These are phyloP conservation scores for Chironomus tentans DNA, from an alignment of 2,888 invertebrate species.

Conservation along the genomic window DNA sequence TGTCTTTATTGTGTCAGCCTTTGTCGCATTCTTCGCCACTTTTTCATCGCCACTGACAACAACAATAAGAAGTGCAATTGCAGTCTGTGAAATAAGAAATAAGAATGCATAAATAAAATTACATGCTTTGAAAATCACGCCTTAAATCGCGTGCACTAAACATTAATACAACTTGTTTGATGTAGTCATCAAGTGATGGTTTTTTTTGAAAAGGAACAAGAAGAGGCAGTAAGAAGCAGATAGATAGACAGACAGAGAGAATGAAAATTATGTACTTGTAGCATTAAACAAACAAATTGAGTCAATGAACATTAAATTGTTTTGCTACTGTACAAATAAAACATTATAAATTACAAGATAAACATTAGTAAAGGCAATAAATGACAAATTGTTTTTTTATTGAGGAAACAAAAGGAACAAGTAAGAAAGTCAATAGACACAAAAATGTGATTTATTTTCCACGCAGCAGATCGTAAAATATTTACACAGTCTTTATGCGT, in stretches of 20 bases:
- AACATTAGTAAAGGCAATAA: too few species aligned
- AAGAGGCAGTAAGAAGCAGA: not conserved
- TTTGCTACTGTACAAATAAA: not conserved
- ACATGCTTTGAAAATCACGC: not conserved
- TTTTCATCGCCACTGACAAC: slow-evolving; percentile 12
- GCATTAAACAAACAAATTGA: not conserved
- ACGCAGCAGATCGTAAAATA: too few species aligned
- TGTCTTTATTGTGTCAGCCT: slow-evolving; percentile 7
- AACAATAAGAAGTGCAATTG: not conserved
- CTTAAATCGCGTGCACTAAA: not conserved
- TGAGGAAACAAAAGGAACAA: too few species aligned
- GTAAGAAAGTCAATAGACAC: too few species aligned
- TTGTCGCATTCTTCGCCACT: not conserved
- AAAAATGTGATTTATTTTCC: too few species aligned
- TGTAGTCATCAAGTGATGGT: not conserved
- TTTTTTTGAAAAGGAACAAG: not conserved
- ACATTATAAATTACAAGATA: not conserved
- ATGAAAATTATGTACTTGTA: not conserved
- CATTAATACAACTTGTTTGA: not conserved
- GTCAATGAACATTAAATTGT: slow-evolving; percentile 6
- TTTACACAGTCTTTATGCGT: too few species aligned
- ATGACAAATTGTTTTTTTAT: too few species aligned
- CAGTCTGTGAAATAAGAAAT: not conserved
- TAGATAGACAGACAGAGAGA: not conserved
- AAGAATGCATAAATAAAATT: not conserved